phyloP scores from a whole-genome alignment of 2,797 vertebrate genomes.

The Microctenopoma lineatum region DNA sequence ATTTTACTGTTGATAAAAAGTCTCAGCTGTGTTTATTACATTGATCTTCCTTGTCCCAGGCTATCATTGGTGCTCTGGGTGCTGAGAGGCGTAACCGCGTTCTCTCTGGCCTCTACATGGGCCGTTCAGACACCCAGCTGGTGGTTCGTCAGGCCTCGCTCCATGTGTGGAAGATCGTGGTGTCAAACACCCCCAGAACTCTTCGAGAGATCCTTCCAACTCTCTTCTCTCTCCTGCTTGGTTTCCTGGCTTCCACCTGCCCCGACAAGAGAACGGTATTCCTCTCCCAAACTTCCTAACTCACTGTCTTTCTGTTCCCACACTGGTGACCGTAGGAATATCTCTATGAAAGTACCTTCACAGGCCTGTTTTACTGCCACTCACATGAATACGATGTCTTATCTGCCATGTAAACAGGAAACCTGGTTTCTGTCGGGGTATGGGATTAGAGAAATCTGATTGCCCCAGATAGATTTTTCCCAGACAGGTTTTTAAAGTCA shows the following conservation, averaged over 20 bases:
- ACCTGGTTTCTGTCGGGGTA: too few species aligned
- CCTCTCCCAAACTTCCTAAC: background rate
- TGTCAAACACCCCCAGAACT: constrained; percentile 96
- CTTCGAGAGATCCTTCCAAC: constrained; percentile 96
- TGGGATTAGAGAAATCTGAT: too few species aligned
- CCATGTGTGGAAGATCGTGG: constrained; percentile 99
- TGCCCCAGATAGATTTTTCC: too few species aligned
- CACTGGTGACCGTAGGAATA: background rate
- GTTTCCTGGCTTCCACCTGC: constrained; percentile 96
- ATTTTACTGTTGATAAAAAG: background rate
- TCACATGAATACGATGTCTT: background rate
- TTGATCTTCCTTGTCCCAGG: constrained; percentile 77
- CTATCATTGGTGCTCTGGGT: constrained; percentile 94
- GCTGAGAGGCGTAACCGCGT: constrained; percentile 95
- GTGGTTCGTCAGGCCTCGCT: constrained; percentile 97
- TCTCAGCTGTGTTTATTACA: background rate
- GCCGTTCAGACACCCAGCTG: constrained; percentile 96
- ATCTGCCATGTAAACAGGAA: background rate
- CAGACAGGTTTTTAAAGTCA: too few species aligned
- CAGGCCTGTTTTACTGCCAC: background rate
- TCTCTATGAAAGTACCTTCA: background rate
- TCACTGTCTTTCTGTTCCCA: background rate
- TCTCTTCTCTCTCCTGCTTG: constrained; percentile 93
- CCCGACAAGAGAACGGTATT: constrained; percentile 95
- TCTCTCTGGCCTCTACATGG: constrained; percentile 98